phyloP scores from a whole-genome alignment of 2,888 invertebrate genomes.

The Volucella bombylans region DNA sequence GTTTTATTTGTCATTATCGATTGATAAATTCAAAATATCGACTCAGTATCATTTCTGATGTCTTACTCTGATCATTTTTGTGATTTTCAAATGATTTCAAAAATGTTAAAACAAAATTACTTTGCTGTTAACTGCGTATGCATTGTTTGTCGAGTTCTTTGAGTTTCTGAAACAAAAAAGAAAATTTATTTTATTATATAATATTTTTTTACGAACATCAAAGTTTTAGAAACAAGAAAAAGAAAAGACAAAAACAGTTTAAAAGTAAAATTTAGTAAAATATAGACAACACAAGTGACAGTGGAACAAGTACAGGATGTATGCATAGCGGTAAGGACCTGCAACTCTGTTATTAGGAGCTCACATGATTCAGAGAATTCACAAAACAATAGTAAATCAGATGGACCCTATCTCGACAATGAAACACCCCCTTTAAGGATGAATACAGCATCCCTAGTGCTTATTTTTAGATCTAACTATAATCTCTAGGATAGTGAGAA shows the following conservation, averaged over 20 bases:
- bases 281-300: too few relatives aligned
- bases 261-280: too few relatives aligned
- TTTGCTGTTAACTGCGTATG: slow-evolving; percentile 48
- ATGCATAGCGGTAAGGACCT: too few relatives aligned
- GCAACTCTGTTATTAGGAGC: too few relatives aligned
- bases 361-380: too few relatives aligned
- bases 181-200: not conserved
- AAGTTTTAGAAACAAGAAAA: not conserved
- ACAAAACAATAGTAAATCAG: too few relatives aligned
- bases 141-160: slow-evolving; percentile 20
- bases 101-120: slow-evolving; percentile 21
- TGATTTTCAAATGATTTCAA: slow-evolving; percentile 4
- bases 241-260: not conserved
- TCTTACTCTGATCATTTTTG: slow-evolving; percentile 8
- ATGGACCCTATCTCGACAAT: too few relatives aligned
- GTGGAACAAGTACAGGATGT: too few relatives aligned
- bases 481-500: too few relatives aligned
- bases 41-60: slow-evolving; percentile 33
- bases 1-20: slow-evolving; percentile 12
- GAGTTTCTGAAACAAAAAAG: slow-evolving; percentile 59
- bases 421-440: too few relatives aligned
- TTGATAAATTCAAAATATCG: slow-evolving; percentile 37
- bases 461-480: too few relatives aligned
- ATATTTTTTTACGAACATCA: not conserved
- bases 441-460: too few relatives aligned